Evolutionary conservation across 1,140 invertebrate species (phyloP), one percentile per base, ranked within the genome.

Genomic region (Acromyrmex echinatior): DNA sequence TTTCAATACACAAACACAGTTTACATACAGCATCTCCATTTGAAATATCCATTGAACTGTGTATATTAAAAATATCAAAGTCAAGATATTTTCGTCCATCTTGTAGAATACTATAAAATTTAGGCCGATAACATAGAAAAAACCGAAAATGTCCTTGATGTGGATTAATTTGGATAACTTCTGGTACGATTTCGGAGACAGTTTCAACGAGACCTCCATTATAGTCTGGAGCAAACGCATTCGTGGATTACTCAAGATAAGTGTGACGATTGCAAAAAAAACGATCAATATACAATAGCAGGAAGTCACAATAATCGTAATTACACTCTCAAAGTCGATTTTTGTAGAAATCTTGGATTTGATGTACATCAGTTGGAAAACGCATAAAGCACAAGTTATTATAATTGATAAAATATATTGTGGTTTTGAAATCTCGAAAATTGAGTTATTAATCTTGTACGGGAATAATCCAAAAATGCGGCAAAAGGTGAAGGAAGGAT

Each of bases 21-120:
- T 92, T 3, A 92, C 84, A 73, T 95, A 95, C 0, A 93, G 86
- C 28, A 89, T 92, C 76, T 95, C 94, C 79, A 94, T 87, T 2
- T 45, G 39, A 35, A 45, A 45, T 45, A 10, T 45, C 39, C 7
- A 0, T 51, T 14, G 10, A 51, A 51, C 14, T n/a, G 14, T 14
- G 31, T 35, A 35, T 35, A 35, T 35, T 35, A 0, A 6, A 35
- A 35, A 35, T 35, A 35, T 35, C 2, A 6, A 35, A 51, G 0
- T 60, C 1, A 45, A 45, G 0, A 45, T 45, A 10, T 45, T 1
- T 45, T 10, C 10, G 39, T 1, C 7, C 39, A 9, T 10, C 9
- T 9, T 45, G 9, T 45, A 45, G 9, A 1, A 45, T 0, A 6
- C 7, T 45, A 45, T 45, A 45, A 10, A 45, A 45, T 7, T 45